Percentiles rank a stretch among this genome's conserved stretches.
Evolutionary conservation across 2,888 invertebrate species (phyloP).

Genomic region (Drosophila lutescens): DNA sequence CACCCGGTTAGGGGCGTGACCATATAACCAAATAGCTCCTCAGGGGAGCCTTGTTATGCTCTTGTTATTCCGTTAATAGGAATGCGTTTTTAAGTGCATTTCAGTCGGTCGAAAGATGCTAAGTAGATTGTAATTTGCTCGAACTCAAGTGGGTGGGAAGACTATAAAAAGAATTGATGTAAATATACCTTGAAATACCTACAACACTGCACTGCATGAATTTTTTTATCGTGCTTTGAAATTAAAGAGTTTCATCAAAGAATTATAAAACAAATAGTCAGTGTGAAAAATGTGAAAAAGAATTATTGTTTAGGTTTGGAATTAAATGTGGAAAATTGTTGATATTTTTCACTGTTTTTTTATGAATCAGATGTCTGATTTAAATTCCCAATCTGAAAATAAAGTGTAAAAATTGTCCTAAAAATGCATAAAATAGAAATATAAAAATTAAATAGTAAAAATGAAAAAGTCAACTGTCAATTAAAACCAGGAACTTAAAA

Average conservation of each 20-base stretch:
- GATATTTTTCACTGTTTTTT: too few species aligned
- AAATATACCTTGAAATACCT: background rate
- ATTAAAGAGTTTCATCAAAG: background rate
- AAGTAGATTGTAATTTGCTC: slow-evolving; percentile 48
- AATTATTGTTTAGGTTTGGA: too few species aligned
- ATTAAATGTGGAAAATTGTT: too few species aligned
- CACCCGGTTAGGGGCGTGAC: slow-evolving; percentile 25
- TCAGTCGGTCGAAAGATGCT: slow-evolving; percentile 23
- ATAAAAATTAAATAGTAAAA: too few species aligned
- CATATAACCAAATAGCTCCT: slow-evolving; percentile 11
- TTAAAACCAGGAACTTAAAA: too few species aligned
- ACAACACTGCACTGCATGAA: background rate
- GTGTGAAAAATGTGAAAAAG: too few species aligned
- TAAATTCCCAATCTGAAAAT: too few species aligned
- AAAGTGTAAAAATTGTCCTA: too few species aligned
- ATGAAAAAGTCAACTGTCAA: too few species aligned
- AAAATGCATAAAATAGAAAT: too few species aligned
- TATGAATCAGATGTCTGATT: too few species aligned
- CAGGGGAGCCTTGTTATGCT: slow-evolving; percentile 39
- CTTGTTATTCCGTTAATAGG: slow-evolving; percentile 38
- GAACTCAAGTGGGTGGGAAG: slow-evolving; percentile 26
- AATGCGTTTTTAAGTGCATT: slow-evolving; percentile 66
- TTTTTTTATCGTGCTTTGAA: background rate
- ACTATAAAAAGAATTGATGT: slow-evolving; percentile 14
- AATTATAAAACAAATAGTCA: too few species aligned